These are phyloP conservation scores for Lycorma delicatula DNA, from an alignment of 1,140 invertebrate species.

Conservation along the genomic window DNA sequence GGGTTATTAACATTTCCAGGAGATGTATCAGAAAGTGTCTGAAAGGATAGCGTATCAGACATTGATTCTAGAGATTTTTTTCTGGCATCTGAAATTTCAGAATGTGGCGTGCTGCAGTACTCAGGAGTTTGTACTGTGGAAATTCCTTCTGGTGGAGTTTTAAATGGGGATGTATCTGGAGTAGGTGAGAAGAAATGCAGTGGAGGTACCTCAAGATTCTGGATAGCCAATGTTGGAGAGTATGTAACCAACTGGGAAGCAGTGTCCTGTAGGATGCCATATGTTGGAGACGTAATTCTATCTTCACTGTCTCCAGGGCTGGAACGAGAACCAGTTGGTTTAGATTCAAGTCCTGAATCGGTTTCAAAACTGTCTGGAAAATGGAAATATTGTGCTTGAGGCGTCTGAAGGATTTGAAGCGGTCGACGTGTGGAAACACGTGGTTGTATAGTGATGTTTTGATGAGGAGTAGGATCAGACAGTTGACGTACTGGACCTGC, in stretches of 20 bases:
- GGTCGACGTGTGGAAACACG: slow-evolving; percentile 14
- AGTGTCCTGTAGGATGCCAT: slow-evolving; percentile 17
- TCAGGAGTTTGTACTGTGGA: slow-evolving; percentile 12
- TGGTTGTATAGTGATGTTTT: neutral
- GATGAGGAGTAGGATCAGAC: slow-evolving; percentile 19
- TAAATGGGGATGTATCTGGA: slow-evolving; percentile 14
- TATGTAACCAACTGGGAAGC: slow-evolving; percentile 18
- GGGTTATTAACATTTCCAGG: slow-evolving; percentile 9
- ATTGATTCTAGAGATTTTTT: slow-evolving; percentile 14
- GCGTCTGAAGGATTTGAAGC: slow-evolving; percentile 11
- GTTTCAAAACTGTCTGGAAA: slow-evolving; percentile 9
- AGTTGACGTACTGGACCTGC: slow-evolving; percentile 15
- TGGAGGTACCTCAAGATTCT: neutral
- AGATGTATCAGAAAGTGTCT: slow-evolving; percentile 19
- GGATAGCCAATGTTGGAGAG: neutral
- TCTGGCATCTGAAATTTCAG: neutral
- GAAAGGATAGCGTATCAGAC: slow-evolving; percentile 18
- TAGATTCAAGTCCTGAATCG: neutral
- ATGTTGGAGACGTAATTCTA: slow-evolving; percentile 15
- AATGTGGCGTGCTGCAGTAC: slow-evolving; percentile 13
- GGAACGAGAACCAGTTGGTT: neutral
- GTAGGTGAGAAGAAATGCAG: neutral
- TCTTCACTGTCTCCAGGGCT: neutral
- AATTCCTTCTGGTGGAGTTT: slow-evolving; percentile 19
- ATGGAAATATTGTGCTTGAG: slow-evolving; percentile 6